Conservation (phyloP, 2,797 vertebrate species). For the Sebastes trivittatus region DNA sequence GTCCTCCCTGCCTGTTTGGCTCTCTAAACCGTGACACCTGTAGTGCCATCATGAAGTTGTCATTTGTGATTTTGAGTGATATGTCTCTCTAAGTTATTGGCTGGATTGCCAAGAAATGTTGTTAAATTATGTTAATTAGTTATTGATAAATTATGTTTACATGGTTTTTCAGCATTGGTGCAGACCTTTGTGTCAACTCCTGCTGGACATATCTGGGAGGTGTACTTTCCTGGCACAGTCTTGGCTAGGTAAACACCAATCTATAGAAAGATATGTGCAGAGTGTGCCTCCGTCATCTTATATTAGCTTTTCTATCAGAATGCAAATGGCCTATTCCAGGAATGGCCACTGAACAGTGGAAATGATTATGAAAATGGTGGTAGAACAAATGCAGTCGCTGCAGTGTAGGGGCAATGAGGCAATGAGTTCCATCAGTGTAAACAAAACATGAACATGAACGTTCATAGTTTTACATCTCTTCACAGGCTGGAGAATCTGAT, state of each 20-base stretch:
- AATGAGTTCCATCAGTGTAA: constrained; percentile 1
- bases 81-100: not conserved
- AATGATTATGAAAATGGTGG: not conserved
- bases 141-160: too few relatives aligned
- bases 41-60: too few relatives aligned
- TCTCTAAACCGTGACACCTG: too few relatives aligned
- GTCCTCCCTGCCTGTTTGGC: too few relatives aligned
- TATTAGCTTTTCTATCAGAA: constrained; percentile 9
- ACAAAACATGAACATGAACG: not conserved
- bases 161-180: too few relatives aligned
- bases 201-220: not conserved
- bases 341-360: not conserved
- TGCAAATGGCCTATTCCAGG: constrained; percentile 3
- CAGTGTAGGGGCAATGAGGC: not conserved
- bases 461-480: not conserved
- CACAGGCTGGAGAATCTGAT: not conserved
- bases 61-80: not conserved
- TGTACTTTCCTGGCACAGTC: not conserved
- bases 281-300: not conserved
- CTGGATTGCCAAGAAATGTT: not conserved
- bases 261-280: not conserved
- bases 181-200: not conserved
- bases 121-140: too few relatives aligned
- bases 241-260: not conserved
- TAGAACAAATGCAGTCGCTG: constrained; percentile 7